These are phyloP conservation scores for Oligia fasciuncula DNA, from an alignment of 2,888 invertebrate species.

Conservation along the genomic window DNA sequence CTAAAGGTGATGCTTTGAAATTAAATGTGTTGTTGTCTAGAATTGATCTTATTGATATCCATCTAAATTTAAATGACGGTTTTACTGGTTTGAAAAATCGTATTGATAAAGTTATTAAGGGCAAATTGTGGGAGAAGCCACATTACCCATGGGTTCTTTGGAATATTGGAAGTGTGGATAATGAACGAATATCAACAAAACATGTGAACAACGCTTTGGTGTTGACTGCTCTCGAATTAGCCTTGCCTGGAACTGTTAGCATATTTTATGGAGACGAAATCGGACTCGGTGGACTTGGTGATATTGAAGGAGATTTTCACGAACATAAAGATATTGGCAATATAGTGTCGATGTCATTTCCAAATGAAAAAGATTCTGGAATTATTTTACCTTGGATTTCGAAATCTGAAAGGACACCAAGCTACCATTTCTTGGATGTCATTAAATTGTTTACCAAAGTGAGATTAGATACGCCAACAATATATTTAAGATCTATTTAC, in stretches of 20 bases:
- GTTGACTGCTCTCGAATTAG: constrained; percentile 93
- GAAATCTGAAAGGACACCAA: constrained; percentile 85
- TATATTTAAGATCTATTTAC: constrained; percentile 93
- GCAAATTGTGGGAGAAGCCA: constrained; percentile 91
- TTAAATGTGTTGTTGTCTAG: constrained; percentile 91
- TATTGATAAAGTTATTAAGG: constrained; percentile 89
- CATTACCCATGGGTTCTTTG: constrained; percentile 95
- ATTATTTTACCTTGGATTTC: constrained; percentile 92
- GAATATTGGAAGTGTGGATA: constrained; percentile 92
- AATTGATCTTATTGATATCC: constrained; percentile 93
- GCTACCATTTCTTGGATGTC: constrained; percentile 88
- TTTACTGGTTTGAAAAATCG: constrained; percentile 90
- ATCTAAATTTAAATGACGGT: constrained; percentile 90
- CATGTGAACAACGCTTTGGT: constrained; percentile 92
- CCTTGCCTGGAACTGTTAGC: constrained; percentile 95
- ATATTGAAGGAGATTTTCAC: constrained; percentile 90
- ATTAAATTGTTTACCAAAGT: constrained; percentile 91
- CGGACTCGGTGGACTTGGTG: constrained; percentile 91
- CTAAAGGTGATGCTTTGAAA: constrained; percentile 79
- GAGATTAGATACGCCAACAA: constrained; percentile 91
- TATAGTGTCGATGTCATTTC: constrained; percentile 93
- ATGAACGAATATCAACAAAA: constrained; percentile 90
- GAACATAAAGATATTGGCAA: constrained; percentile 92
- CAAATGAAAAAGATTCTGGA: constrained; percentile 78
- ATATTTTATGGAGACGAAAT: constrained; percentile 98